Conservation (phyloP, 1,140 invertebrate genomes). For the Charaxes varanes region DNA sequence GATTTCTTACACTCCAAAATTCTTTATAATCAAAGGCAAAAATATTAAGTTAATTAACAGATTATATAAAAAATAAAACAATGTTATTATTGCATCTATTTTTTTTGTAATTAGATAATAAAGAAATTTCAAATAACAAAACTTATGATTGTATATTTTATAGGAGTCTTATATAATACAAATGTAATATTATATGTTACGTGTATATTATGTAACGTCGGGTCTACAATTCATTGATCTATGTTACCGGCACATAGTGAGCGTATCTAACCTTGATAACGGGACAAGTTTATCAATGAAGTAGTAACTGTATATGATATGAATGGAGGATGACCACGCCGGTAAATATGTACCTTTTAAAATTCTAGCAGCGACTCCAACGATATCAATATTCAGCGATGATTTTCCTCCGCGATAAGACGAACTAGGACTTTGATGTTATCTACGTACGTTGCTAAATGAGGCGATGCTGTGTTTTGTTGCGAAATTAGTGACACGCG, state of each 20-base stretch:
- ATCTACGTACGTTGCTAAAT: not conserved
- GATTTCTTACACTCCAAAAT: too few species aligned
- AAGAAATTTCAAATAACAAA: too few species aligned
- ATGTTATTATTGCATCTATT: too few species aligned
- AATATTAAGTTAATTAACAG: too few species aligned
- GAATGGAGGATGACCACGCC: conserved; percentile 22
- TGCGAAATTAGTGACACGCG: not conserved
- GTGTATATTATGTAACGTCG: too few species aligned
- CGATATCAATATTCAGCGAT: not conserved
- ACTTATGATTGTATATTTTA: too few species aligned
- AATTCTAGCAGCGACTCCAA: not conserved
- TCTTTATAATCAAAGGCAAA: too few species aligned
- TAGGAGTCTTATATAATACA: too few species aligned
- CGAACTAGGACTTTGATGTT: not conserved
- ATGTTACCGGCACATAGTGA: conserved; percentile 9
- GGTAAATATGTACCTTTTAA: conserved; percentile 9
- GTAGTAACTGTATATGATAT: conserved; percentile 24
- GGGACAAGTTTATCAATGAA: conserved; percentile 26
- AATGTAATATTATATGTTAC: too few species aligned
- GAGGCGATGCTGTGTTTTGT: not conserved
- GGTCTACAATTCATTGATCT: not conserved
- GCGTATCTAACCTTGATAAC: conserved; percentile 22
- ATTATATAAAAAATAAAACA: too few species aligned
- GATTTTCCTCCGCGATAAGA: conserved; percentile 3
- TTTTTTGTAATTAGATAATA: too few species aligned